phyloP scores from a whole-genome alignment of 1,140 invertebrate species.

The Charaxes varanes region DNA sequence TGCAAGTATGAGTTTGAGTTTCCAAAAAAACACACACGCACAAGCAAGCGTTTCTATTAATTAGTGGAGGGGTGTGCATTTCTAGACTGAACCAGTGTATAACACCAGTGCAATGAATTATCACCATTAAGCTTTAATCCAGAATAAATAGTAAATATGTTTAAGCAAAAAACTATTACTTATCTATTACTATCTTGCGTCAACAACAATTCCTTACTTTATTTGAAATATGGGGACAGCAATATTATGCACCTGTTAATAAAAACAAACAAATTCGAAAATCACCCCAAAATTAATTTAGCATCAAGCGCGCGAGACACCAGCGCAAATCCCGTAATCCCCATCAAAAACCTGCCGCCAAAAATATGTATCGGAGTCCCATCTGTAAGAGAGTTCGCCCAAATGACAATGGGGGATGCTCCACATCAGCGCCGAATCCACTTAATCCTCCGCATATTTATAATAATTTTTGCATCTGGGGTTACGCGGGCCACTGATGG shows the following conservation, averaged over 20 bases:
- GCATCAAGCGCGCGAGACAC: slow-evolving; percentile 18
- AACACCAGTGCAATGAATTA: no score
- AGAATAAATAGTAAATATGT: no score
- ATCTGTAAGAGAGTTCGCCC: slow-evolving; percentile 36
- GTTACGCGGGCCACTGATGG: slow-evolving; percentile 10
- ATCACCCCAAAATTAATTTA: slow-evolving; percentile 22
- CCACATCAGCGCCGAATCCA: slow-evolving; percentile 45
- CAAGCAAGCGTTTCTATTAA: no score
- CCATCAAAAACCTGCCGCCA: slow-evolving; percentile 44
- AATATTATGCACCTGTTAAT: neutral
- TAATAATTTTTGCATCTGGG: slow-evolving; percentile 61
- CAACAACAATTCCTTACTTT: no score
- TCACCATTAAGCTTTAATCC: no score
- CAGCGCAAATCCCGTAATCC: slow-evolving; percentile 35
- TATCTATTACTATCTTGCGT: no score
- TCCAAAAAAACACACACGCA: no score
- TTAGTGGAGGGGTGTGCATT: no score
- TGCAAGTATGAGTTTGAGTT: no score
- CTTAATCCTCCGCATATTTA: slow-evolving; percentile 57
- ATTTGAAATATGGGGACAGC: no score
- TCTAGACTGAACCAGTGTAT: no score
- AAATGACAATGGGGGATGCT: slow-evolving; percentile 52
- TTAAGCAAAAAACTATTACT: no score
- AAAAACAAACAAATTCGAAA: slow-evolving; percentile 11
- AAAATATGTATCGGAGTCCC: slow-evolving; percentile 32